Evolutionary conservation across 2,888 invertebrate species (phyloP), one percentile per base, ranked within the genome.

Genomic region (Rhagonycha fulva): DNA sequence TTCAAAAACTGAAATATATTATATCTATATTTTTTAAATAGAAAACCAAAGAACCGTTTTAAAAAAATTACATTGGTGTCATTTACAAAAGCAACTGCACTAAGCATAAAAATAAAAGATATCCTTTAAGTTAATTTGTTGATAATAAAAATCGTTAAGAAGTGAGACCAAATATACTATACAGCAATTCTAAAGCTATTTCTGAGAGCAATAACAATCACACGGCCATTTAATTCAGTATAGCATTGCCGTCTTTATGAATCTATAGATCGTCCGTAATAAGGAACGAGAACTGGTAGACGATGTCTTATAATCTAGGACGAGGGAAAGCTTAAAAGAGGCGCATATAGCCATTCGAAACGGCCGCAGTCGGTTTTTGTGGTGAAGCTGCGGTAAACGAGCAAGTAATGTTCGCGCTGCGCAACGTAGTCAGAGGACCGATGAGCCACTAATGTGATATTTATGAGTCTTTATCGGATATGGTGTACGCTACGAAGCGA

Each of bases 401-500:
- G 86, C 84, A 85, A 86, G 84, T 86, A 86, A 86, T 86, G 86
- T 84, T 84, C 83, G 83, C 84, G 85, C 82, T 84, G 84, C 84
- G 84, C 85, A 84, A 83, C 84, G 82, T 83, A 82, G 81, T 79
- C 81, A 82, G 82, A 84, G 84, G 82, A 85, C 83, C 83, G 81
- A 77, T 82, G 83, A 85, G 84, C 85, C 85, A 84, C 85, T 86
- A 86, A 86, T 86, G 86, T 82, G 85, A 86, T 86, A 86, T 86
- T 86, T 86, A 86, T 86, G 85, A 85, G 84, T 84, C 85, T 83
- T 86, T 86, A 86, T 86, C 86, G 85, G 84, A 83, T 84, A 83
- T 82, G 81, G 82, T 78, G 80, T 82, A 81, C 81, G 79, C 78
- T 76, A 79, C 79, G 80, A 82, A 82, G 81, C 80, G 77, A 78